phyloP scores from a whole-genome alignment of 2,888 invertebrate species.

The Drosophila austrosaltans region DNA sequence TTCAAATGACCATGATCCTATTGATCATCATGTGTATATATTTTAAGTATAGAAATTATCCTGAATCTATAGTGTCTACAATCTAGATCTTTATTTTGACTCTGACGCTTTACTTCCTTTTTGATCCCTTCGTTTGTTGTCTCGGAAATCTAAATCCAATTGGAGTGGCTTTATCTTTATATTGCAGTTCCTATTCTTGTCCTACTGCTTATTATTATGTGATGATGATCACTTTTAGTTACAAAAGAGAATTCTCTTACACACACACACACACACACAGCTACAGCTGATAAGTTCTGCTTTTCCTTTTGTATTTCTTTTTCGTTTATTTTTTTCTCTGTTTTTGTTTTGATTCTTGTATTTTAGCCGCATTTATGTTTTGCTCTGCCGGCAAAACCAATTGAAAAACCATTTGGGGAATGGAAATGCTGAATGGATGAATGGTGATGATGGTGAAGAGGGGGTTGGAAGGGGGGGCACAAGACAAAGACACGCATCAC shows the following conservation, averaged over 20 bases:
- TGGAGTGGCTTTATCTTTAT: too few species aligned
- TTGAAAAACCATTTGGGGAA: conserved; percentile 72
- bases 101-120: too few species aligned
- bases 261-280: neutral
- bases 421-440: conserved; percentile 43
- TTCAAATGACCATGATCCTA: neutral
- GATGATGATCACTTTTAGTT: neutral
- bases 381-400: conserved; percentile 68
- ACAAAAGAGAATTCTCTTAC: neutral
- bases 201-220: too few species aligned
- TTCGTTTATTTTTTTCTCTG: conserved; percentile 12
- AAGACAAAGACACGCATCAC: conserved; percentile 57
- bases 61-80: too few species aligned
- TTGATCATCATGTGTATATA: too few species aligned
- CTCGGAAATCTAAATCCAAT: too few species aligned
- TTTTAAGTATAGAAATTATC: too few species aligned
- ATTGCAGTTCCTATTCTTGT: too few species aligned
- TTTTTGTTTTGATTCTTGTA: conserved; percentile 66
- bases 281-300: conserved; percentile 3
- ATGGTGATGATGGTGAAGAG: conserved; percentile 1
- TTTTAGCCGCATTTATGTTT: conserved; percentile 67
- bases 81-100: too few species aligned
- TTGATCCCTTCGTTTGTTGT: too few species aligned
- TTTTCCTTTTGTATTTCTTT: conserved; percentile 10
- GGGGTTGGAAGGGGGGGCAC: neutral